Evolutionary conservation across 2,888 invertebrate genomes (phyloP).

Genomic region (Heliconius sara): DNA sequence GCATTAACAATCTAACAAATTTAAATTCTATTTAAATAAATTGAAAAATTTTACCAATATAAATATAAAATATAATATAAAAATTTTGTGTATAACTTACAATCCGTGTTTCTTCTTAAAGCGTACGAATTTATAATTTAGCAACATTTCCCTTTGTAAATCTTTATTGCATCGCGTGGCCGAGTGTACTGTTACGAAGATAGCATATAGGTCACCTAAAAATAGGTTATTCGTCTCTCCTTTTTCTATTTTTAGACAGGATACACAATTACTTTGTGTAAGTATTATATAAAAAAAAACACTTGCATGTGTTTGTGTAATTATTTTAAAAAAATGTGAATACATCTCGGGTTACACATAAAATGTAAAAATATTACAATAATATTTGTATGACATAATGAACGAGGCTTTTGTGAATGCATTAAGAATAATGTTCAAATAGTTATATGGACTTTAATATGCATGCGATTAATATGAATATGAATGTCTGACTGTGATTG

Average conservation of each 20-base stretch:
- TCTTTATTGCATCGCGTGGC: constrained; percentile 14
- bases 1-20: neutral
- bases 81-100: neutral
- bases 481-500: neutral
- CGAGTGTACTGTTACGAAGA: constrained; percentile 24
- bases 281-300: constrained; percentile 17
- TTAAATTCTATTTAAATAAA: neutral
- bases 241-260: constrained; percentile 35
- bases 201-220: constrained; percentile 36
- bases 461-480: neutral
- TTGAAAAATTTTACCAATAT: neutral
- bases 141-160: constrained; percentile 22
- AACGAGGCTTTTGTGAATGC: neutral
- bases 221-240: constrained; percentile 33
- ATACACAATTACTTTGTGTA: constrained; percentile 23
- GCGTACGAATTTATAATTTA: constrained; percentile 30
- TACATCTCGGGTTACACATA: neutral
- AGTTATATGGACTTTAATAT: neutral
- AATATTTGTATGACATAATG: constrained; percentile 3
- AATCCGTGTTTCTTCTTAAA: constrained; percentile 12
- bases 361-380: constrained; percentile 5
- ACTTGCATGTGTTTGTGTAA: neutral
- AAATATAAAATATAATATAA: neutral
- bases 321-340: neutral
- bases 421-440: neutral